phyloP scores from a whole-genome alignment of 2,888 invertebrate species.

The Temnothorax rugatulus region DNA sequence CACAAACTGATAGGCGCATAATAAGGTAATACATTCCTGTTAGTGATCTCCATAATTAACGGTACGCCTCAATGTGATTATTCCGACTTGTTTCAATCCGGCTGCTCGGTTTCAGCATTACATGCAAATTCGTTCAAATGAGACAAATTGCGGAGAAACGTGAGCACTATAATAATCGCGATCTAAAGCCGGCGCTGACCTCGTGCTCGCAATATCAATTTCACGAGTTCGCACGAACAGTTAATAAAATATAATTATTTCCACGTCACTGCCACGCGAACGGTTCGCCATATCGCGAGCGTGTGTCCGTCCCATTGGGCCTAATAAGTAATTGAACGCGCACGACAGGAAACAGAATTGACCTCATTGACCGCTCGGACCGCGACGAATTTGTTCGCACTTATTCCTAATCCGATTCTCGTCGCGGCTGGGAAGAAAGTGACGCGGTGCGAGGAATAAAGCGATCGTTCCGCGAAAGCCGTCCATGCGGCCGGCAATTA shows the following conservation, averaged over 20 bases:
- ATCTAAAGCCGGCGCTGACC: constrained; percentile 34
- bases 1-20: not conserved
- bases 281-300: constrained; percentile 19
- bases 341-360: constrained; percentile 71
- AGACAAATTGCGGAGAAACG: constrained; percentile 14
- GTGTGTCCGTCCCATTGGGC: constrained; percentile 56
- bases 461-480: constrained; percentile 51
- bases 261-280: constrained; percentile 9
- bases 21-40: not conserved
- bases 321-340: constrained; percentile 67
- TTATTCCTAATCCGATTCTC: constrained; percentile 28
- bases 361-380: constrained; percentile 64
- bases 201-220: constrained; percentile 27
- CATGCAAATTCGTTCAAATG: constrained; percentile 27
- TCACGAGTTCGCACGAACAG: constrained; percentile 40
- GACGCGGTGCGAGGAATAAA: not conserved
- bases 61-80: not conserved
- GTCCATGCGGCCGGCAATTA: constrained; percentile 46
- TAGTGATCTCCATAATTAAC: not conserved
- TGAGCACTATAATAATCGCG: constrained; percentile 13
- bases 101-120: not conserved
- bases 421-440: not conserved
- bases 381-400: constrained; percentile 53
- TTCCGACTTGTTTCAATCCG: not conserved
- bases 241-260: constrained; percentile 50